phyloP scores from a whole-genome alignment of 92 coral and sea anemone genomes.

The Palythoa heliodiscus region DNA sequence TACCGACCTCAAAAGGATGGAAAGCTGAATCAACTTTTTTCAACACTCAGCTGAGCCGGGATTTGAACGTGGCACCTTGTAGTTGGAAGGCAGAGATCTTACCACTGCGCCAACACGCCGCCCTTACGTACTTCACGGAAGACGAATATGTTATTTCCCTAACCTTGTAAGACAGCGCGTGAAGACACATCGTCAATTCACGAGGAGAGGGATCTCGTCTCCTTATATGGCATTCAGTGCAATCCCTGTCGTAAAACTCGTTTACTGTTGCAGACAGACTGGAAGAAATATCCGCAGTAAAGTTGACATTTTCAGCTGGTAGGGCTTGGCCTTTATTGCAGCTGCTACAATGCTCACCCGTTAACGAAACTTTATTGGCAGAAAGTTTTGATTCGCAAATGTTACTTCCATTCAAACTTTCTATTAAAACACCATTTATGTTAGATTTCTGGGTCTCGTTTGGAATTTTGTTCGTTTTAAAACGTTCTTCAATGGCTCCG shows the following conservation, averaged over 20 bases:
- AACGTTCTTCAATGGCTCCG: slow-evolving; percentile 29
- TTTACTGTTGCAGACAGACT: not conserved
- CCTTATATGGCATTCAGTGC: slow-evolving; percentile 81
- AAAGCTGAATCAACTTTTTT: too few species aligned
- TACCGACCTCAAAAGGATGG: too few species aligned
- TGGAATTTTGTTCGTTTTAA: not conserved
- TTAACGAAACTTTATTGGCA: not conserved
- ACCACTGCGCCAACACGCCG: too few species aligned
- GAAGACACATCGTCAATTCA: slow-evolving; percentile 93
- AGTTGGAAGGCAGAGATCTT: too few species aligned
- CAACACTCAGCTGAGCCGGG: too few species aligned
- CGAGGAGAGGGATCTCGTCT: slow-evolving; percentile 84
- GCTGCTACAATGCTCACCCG: not conserved
- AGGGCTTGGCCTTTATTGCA: not conserved
- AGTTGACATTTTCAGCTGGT: not conserved
- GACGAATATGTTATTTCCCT: not conserved
- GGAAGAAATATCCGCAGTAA: not conserved
- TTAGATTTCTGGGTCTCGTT: not conserved
- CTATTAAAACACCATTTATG: not conserved
- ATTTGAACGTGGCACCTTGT: too few species aligned
- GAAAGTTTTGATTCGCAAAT: not conserved
- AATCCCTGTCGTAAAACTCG: slow-evolving; percentile 57
- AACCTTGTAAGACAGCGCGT: slow-evolving; percentile 92
- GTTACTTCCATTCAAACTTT: not conserved
- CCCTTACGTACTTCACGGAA: too few species aligned